Conservation (phyloP, 1,140 invertebrate genomes). For the Trichonephila clavata region DNA sequence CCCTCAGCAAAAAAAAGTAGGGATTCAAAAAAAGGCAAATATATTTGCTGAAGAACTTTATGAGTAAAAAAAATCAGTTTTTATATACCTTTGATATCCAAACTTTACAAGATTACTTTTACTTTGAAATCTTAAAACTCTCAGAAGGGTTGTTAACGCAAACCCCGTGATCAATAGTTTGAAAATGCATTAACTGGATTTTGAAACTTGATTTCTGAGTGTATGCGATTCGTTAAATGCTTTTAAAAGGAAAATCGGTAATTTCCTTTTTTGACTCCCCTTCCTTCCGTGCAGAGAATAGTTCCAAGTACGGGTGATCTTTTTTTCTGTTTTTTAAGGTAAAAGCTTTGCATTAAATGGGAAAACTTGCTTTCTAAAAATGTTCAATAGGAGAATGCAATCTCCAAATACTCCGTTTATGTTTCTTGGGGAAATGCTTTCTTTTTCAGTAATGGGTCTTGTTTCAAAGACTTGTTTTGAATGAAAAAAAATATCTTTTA, state of each 20-base stretch:
- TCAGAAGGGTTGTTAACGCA: not conserved
- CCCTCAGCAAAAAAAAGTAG: too few species aligned
- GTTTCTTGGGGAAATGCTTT: not conserved
- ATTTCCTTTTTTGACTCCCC: not conserved
- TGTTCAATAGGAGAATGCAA: not conserved
- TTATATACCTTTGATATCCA: not conserved
- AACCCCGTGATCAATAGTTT: not conserved
- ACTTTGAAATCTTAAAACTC: not conserved
- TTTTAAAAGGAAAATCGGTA: constrained; percentile 30
- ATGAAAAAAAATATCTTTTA: too few species aligned
- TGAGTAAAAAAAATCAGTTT: not conserved
- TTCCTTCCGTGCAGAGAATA: not conserved
- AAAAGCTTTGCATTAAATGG: constrained; percentile 4
- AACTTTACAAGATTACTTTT: constrained; percentile 3
- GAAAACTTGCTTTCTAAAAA: not conserved
- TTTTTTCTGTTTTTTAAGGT: not conserved
- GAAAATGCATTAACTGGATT: constrained; percentile 19
- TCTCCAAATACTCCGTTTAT: not conserved
- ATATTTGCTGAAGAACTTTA: not conserved
- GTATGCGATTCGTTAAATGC: constrained; percentile 8
- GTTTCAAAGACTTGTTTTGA: too few species aligned
- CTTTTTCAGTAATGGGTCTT: not conserved
- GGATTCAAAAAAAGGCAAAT: not conserved
- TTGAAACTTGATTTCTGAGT: constrained; percentile 14
- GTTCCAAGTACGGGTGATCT: not conserved